Evolutionary conservation across 2,888 invertebrate species (phyloP), one percentile per base, ranked within the genome.

Genomic region (Acrocera orbiculus): DNA sequence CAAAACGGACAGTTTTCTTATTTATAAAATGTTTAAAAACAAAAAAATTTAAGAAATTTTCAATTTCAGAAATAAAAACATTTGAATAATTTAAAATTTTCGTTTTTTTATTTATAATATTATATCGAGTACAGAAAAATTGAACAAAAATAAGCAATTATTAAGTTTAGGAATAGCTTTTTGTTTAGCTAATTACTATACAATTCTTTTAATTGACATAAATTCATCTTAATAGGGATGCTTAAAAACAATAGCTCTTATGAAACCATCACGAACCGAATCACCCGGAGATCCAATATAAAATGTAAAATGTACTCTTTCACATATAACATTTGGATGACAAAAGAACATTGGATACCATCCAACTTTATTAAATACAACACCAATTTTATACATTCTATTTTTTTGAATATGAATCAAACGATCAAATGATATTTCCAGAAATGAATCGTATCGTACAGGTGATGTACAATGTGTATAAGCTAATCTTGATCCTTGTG

Each of bases 401-500:
- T 51, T 50, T 8, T 58, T 66, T 52, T 77, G 76, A 46, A 85
- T 78, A 46, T 75, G 78, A 36, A 82, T 74, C 6, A 81, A 78
- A 6, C 80, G 61, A 61, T 83, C 80, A 57, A 83, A 83, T 43
- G 73, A 73, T 46, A 85, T 77, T 58, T 83, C 82, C 35, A 82
- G 67, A 45, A 80, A 63, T 16, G 75, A 74, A 14, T 74, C 66
- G 55, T 71, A 76, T n/a, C 69, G 67, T 40, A 80, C 82, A 42
- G 78, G 69, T 42, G 73, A 76, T 31, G 81, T 78, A 51, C 77
- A 82, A 59, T 83, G 82, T 1, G 78, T 81, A 58, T 82, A 82
- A 0, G 83, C 80, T 46, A 83, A 68, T 4, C 82, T 64, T 30
- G 77, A 76, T 5, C 80, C 80, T 57, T 80, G 79, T 16, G 73